These are phyloP conservation scores for rabbit (Oryctolagus cuniculus) DNA, from an alignment of 2,113 vertebrate species.

Conservation along the genomic window DNA sequence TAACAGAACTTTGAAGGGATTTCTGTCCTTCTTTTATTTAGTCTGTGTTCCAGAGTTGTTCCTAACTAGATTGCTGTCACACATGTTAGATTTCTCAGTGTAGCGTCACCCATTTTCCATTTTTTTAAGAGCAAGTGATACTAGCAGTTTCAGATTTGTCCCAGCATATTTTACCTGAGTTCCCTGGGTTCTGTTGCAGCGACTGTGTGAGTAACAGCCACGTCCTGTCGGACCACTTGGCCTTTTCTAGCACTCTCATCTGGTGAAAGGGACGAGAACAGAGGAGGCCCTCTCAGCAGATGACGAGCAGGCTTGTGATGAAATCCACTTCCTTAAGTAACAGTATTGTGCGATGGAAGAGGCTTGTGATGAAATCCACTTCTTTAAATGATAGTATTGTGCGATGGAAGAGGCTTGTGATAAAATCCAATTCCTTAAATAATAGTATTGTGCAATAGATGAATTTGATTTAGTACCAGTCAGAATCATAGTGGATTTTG, in stretches of 20 bases:
- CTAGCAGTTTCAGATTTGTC: constrained; percentile 21
- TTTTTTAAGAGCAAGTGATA: neutral
- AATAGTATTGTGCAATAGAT: neutral
- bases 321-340: too few relatives aligned
- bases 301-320: neutral
- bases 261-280: neutral
- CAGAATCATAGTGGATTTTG: neutral
- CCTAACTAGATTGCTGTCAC: too few relatives aligned
- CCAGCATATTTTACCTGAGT: constrained; percentile 6
- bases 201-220: neutral
- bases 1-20: neutral
- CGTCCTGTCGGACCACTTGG: neutral
- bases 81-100: constrained; percentile 1
- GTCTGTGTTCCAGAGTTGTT: constrained; percentile 27
- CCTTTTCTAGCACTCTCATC: neutral
- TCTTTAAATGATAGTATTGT: too few relatives aligned
- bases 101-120: neutral
- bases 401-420: too few relatives aligned
- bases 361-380: too few relatives aligned
- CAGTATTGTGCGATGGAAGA: too few relatives aligned
- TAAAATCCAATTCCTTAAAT: neutral
- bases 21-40: constrained; percentile 39
- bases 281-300: neutral
- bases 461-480: neutral
- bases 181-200: neutral